A percentile compares a stretch with the other conserved stretches of the same genome.
Evolutionary conservation across 1,140 invertebrate species (phyloP).

Genomic region (Papilio polytes): DNA sequence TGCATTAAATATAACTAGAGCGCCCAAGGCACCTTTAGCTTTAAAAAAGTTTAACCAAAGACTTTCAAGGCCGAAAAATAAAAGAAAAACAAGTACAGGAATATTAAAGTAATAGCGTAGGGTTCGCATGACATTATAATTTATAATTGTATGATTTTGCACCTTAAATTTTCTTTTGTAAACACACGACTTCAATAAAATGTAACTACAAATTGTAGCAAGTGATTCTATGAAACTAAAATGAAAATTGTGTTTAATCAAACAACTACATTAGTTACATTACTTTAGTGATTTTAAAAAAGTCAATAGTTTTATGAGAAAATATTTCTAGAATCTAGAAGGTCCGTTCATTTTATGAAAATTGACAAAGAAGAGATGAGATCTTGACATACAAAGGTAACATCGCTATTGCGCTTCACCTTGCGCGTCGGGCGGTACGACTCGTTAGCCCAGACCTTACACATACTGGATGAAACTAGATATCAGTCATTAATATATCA

Average conservation of each 20-base stretch:
- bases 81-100: background rate
- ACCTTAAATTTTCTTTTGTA: background rate
- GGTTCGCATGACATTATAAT: background rate
- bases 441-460: background rate
- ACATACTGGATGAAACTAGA: background rate
- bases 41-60: background rate
- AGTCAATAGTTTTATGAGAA: background rate
- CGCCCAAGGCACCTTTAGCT: background rate
- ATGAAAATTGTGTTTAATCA: background rate
- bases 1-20: conserved; percentile 13
- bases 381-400: background rate
- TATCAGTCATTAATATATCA: conserved; percentile 3
- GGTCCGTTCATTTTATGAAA: background rate
- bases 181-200: background rate
- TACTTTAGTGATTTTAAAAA: background rate
- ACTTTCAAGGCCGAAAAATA: conserved; percentile 18
- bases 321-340: background rate
- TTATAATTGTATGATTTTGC: background rate
- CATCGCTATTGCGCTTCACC: background rate
- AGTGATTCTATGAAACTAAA: background rate
- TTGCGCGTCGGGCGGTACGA: background rate
- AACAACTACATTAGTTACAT: too few relatives aligned
- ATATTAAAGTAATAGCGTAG: background rate
- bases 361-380: background rate
- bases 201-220: background rate